A percentile compares a stretch with the other conserved stretches of the same genome.
Evolutionary conservation across 2,888 invertebrate species (phyloP).

Genomic region (Spilarctia lutea): DNA sequence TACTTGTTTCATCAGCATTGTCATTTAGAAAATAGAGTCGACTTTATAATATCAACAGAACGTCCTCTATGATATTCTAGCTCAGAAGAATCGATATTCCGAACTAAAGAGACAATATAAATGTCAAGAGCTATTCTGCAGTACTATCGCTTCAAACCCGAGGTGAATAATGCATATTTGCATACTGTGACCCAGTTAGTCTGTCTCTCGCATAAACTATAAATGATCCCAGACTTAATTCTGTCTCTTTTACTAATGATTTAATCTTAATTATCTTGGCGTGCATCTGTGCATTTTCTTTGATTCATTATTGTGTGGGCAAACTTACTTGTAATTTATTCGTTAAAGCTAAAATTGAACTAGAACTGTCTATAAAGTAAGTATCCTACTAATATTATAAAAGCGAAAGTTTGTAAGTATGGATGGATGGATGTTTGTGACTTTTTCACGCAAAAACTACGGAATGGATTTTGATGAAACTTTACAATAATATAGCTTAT

Average conservation of each 20-base stretch:
- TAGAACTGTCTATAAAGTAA: not conserved
- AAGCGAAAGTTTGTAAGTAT: no score
- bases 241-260: not conserved
- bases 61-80: not conserved
- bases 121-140: conserved; percentile 10
- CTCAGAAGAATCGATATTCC: not conserved
- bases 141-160: not conserved
- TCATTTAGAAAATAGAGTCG: not conserved
- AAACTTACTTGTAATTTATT: not conserved
- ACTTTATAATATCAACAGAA: not conserved
- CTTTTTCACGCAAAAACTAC: no score
- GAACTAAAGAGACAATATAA: conserved; percentile 3
- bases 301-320: not conserved
- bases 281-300: not conserved
- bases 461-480: no score
- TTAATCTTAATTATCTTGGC: conserved; percentile 1
- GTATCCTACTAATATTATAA: no score
- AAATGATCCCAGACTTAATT: not conserved
- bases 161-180: conserved; percentile 3
- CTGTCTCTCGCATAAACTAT: not conserved
- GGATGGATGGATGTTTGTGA: no score
- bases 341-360: not conserved
- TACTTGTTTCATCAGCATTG: not conserved
- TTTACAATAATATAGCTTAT: no score
- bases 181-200: conserved; percentile 3